Evolutionary conservation across 2,113 vertebrate genomes (phyloP).

Genomic region (Microtus montanus): DNA sequence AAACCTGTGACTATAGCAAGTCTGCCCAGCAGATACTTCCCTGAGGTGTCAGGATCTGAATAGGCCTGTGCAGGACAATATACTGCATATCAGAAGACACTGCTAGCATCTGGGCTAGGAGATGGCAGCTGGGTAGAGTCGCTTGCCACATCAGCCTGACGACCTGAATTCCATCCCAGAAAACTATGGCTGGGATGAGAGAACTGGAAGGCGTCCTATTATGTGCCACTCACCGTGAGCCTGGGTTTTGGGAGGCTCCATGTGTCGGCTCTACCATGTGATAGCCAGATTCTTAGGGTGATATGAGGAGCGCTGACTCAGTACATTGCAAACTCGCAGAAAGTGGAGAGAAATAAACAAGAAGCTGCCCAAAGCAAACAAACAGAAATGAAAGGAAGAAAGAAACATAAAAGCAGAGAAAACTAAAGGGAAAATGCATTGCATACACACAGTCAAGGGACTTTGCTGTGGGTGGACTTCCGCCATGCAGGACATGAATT

Average conservation of each 20-base stretch:
- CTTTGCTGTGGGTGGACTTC: neutral
- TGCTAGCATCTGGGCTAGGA: too few species aligned
- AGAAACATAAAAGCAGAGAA: neutral
- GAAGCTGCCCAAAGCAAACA: neutral
- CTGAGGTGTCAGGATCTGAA: neutral
- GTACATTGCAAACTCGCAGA: neutral
- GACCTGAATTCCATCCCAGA: too few species aligned
- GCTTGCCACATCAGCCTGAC: neutral
- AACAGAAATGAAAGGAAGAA: neutral
- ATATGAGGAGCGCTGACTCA: neutral
- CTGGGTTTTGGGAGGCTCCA: neutral
- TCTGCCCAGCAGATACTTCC: neutral
- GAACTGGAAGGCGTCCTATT: neutral
- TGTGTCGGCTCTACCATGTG: neutral
- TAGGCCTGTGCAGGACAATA: neutral
- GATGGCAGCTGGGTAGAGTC: neutral
- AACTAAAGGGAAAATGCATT: neutral
- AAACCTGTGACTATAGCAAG: neutral
- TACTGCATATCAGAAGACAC: neutral
- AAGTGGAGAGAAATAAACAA: neutral
- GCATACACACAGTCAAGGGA: too few species aligned
- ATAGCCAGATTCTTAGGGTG: neutral
- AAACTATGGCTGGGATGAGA: neutral
- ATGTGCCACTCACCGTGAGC: neutral
- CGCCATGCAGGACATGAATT: neutral